Percentiles rank a stretch among this genome's conserved stretches.
These are phyloP conservation scores for Remorina albescens DNA, from an alignment of 2,797 vertebrate genomes.

Conservation along the genomic window DNA sequence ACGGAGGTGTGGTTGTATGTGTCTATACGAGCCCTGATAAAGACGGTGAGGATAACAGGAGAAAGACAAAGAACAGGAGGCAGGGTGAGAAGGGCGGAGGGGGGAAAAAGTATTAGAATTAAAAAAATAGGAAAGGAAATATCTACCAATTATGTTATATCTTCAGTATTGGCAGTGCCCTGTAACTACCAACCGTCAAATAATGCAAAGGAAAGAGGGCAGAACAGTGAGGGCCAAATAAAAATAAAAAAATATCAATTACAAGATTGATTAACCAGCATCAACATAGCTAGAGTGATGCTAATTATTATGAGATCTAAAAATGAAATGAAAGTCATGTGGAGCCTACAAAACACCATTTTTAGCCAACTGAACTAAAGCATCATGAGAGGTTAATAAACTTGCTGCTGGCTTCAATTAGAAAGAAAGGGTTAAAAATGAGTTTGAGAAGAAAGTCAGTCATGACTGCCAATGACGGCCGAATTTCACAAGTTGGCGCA, in stretches of 20 bases:
- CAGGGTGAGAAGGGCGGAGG: constrained; percentile 3
- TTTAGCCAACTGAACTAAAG: not conserved
- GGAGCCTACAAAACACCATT: not conserved
- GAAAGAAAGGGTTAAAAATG: constrained; percentile 45
- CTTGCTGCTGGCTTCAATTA: not conserved
- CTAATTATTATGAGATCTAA: not conserved
- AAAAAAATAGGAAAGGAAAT: constrained; percentile 14
- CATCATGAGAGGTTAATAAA: constrained; percentile 28
- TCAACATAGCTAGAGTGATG: not conserved
- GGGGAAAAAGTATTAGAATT: constrained; percentile 9
- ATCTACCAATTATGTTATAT: constrained; percentile 26
- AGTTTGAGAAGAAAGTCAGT: constrained; percentile 34
- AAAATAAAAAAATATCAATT: not conserved
- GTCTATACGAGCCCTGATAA: constrained; percentile 75
- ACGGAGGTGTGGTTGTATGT: constrained; percentile 73
- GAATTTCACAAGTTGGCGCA: constrained; percentile 52
- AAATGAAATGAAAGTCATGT: not conserved
- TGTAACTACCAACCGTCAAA: not conserved
- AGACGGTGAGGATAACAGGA: constrained; percentile 52
- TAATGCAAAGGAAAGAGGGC: not conserved
- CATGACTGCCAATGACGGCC: constrained; percentile 38
- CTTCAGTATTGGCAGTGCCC: constrained; percentile 1
- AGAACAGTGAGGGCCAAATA: not conserved
- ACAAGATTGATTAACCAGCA: not conserved
- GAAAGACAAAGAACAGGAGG: constrained; percentile 42